phyloP scores from a whole-genome alignment of 2,797 vertebrate species.

The Aplochiton taeniatus region DNA sequence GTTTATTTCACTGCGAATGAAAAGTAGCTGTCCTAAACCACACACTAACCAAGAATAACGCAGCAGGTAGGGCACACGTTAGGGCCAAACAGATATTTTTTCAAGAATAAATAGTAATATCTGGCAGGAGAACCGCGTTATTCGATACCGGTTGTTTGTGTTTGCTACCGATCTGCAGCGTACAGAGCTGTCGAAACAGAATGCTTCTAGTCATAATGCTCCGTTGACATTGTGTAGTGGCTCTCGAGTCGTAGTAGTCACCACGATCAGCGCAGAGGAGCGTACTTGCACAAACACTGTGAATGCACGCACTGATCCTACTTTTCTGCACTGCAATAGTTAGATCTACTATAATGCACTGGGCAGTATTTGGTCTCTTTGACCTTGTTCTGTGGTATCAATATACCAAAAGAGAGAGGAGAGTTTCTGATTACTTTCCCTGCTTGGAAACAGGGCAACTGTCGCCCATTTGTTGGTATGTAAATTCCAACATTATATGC shows the following conservation, averaged over 20 bases:
- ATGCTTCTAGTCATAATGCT: conserved; percentile 62
- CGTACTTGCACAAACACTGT: conserved; percentile 22
- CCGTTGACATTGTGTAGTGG: conserved; percentile 72
- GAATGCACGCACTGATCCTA: conserved; percentile 43
- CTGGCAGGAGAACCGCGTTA: conserved; percentile 39
- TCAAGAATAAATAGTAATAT: conserved; percentile 25
- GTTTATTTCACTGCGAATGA: no score
- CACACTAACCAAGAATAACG: no score
- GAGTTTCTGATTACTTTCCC: conserved; percentile 18
- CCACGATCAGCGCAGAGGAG: conserved; percentile 49
- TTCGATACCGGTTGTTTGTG: conserved; percentile 61
- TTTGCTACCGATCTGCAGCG: conserved; percentile 40
- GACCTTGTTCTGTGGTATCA: no score
- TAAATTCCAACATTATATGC: conserved; percentile 1
- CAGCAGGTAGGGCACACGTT: not conserved
- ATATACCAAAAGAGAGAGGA: no score
- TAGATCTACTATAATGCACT: no score
- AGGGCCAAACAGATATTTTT: conserved; percentile 25
- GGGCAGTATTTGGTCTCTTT: no score
- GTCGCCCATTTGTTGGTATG: conserved; percentile 21
- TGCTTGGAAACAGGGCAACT: conserved; percentile 9
- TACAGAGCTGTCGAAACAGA: conserved; percentile 49
- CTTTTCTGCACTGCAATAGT: conserved; percentile 48
- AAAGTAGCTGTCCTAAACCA: no score
- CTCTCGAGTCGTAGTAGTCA: conserved; percentile 57